Evolutionary conservation across 92 coral and sea anemone genomes (phyloP).

Genomic region (Umimayanthus kanabou): DNA sequence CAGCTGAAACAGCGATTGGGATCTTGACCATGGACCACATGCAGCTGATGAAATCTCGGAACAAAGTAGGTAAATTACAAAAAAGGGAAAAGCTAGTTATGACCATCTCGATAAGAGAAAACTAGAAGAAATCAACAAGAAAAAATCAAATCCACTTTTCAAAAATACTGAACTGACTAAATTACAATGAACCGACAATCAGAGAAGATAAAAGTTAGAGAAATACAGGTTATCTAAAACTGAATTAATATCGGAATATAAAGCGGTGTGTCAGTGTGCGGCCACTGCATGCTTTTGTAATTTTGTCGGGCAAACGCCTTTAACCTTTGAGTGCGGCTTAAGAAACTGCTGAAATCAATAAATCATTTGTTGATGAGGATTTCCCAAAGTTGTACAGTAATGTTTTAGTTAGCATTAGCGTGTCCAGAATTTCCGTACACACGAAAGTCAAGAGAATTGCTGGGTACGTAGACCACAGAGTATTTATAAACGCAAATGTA

Average conservation of each 20-base stretch:
- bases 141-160: no score
- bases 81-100: no score
- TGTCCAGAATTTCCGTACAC: background rate
- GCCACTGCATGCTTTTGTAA: background rate
- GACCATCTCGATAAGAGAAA: no score
- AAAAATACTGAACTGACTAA: background rate
- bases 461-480: constrained; percentile 3
- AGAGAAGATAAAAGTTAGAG: background rate
- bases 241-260: background rate
- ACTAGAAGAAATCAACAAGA: no score
- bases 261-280: no score
- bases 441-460: background rate
- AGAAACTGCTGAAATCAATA: background rate
- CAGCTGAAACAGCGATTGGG: no score
- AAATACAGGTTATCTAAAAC: background rate
- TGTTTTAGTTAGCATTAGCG: background rate
- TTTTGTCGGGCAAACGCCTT: background rate
- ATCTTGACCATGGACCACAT: no score
- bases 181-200: background rate
- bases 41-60: no score
- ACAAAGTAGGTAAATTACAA: no score
- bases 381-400: background rate
- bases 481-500: constrained; percentile 15
- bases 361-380: background rate
- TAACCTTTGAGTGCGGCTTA: background rate